Evolutionary conservation across 2,797 vertebrate genomes (phyloP).

Genomic region (Spinibarbus caldwelli): DNA sequence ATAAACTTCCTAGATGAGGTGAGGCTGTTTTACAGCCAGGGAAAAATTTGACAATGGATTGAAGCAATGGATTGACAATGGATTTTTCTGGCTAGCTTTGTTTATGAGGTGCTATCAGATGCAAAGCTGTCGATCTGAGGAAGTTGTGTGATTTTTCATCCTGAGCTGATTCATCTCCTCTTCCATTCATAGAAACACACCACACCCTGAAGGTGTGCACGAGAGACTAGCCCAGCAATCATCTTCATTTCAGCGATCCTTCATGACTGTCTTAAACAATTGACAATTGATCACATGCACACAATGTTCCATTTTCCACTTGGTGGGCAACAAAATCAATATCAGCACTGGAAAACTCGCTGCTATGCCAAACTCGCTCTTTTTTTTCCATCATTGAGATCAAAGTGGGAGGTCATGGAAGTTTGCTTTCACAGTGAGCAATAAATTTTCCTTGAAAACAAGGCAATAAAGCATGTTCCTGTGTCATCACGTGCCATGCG

Average conservation of each 20-base stretch:
- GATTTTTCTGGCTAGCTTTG: neutral
- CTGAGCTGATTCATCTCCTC: slow-evolving; percentile 68
- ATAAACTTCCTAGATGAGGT: neutral
- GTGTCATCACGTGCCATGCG: slow-evolving; percentile 29
- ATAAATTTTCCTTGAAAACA: slow-evolving; percentile 37
- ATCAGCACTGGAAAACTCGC: slow-evolving; percentile 30
- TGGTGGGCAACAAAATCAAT: slow-evolving; percentile 23
- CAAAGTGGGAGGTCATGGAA: slow-evolving; percentile 39
- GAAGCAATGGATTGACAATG: no score
- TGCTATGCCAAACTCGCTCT: neutral
- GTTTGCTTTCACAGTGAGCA: slow-evolving; percentile 22
- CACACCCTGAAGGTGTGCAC: slow-evolving; percentile 58
- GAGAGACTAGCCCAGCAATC: slow-evolving; percentile 61
- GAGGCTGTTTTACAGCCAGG: neutral
- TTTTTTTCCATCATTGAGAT: slow-evolving; percentile 39
- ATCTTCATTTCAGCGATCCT: slow-evolving; percentile 44
- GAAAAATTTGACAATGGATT: neutral
- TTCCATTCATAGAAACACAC: slow-evolving; percentile 61
- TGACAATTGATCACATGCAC: slow-evolving; percentile 56
- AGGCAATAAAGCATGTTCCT: slow-evolving; percentile 43
- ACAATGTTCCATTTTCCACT: slow-evolving; percentile 7
- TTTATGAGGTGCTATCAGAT: slow-evolving; percentile 23
- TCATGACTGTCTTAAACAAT: slow-evolving; percentile 48
- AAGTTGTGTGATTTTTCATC: slow-evolving; percentile 22
- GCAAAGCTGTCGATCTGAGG: slow-evolving; percentile 1